Percentiles rank a stretch among this genome's conserved stretches.
These are phyloP conservation scores for Pachypanchax playfairii DNA, from an alignment of 2,113 vertebrate species.

Conservation along the genomic window DNA sequence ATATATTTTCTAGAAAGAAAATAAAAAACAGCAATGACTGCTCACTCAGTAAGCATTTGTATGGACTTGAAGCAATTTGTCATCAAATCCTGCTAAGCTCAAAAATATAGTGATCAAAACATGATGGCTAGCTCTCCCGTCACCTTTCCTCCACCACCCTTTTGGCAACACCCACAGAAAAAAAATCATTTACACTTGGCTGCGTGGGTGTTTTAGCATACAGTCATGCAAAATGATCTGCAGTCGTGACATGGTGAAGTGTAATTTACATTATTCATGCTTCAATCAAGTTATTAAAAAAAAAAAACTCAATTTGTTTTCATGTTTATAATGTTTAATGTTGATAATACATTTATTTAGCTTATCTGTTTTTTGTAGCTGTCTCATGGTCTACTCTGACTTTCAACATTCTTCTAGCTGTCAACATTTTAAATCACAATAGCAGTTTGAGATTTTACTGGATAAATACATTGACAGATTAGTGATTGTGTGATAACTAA, in stretches of 20 bases:
- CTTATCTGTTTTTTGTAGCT: too few species aligned
- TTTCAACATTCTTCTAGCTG: too few species aligned
- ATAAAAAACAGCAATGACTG: neutral
- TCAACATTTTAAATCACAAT: too few species aligned
- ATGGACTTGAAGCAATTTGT: slow-evolving; percentile 35
- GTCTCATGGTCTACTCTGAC: too few species aligned
- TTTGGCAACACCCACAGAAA: slow-evolving; percentile 41
- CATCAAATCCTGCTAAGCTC: slow-evolving; percentile 25
- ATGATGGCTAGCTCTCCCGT: slow-evolving; percentile 64
- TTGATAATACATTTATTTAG: too few species aligned
- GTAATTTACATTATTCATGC: slow-evolving; percentile 67
- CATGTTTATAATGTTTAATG: too few species aligned
- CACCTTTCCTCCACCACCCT: slow-evolving; percentile 39
- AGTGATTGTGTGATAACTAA: too few species aligned
- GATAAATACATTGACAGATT: too few species aligned
- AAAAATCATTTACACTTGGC: slow-evolving; percentile 41
- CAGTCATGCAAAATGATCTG: slow-evolving; percentile 48
- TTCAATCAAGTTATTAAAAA: slow-evolving; percentile 57
- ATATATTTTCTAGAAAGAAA: neutral
- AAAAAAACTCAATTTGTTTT: slow-evolving; percentile 51
- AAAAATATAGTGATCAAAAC: slow-evolving; percentile 50
- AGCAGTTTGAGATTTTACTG: too few species aligned
- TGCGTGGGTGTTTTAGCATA: slow-evolving; percentile 24
- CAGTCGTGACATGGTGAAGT: slow-evolving; percentile 48
- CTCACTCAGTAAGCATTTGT: slow-evolving; percentile 16